Evolutionary conservation across 2,113 vertebrate species (phyloP).

Genomic region (Neodontobutis hainanensis): DNA sequence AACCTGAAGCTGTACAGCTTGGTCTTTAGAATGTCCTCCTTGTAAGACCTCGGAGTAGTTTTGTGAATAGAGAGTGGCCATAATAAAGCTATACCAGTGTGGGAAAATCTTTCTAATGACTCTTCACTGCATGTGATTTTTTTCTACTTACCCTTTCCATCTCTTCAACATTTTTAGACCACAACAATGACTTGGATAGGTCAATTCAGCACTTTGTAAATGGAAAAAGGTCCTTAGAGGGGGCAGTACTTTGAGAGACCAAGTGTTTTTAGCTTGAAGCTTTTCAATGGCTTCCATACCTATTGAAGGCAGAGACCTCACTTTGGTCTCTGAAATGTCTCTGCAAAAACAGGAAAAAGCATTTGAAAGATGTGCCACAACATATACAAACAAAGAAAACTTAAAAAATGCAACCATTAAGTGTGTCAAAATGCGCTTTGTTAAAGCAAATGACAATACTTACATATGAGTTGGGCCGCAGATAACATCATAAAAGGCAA

Average conservation of each 20-base stretch:
- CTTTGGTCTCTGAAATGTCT: conserved; percentile 85
- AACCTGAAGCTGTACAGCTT: neutral
- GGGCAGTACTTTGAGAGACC: conserved; percentile 87
- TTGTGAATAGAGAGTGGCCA: conserved; percentile 5
- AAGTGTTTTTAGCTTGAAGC: conserved; percentile 83
- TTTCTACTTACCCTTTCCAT: conserved; percentile 80
- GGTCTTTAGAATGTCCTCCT: too few relatives aligned
- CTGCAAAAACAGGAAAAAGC: conserved; percentile 67
- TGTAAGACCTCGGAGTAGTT: neutral
- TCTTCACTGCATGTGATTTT: conserved; percentile 2
- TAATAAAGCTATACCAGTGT: neutral
- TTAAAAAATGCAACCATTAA: neutral
- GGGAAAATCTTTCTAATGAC: conserved; percentile 13
- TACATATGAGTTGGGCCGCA: conserved; percentile 86
- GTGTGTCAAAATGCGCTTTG: neutral
- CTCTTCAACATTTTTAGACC: conserved; percentile 89
- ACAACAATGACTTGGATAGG: conserved; percentile 91
- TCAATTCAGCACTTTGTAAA: conserved; percentile 84
- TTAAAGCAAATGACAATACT: conserved; percentile 64
- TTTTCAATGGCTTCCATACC: conserved; percentile 85
- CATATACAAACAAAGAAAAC: neutral
- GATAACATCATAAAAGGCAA: conserved; percentile 84
- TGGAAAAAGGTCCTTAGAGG: conserved; percentile 83
- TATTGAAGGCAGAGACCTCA: conserved; percentile 81
- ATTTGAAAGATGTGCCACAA: neutral